These are phyloP conservation scores for Diachasma alloeum DNA, from an alignment of 1,140 invertebrate species.

Conservation along the genomic window DNA sequence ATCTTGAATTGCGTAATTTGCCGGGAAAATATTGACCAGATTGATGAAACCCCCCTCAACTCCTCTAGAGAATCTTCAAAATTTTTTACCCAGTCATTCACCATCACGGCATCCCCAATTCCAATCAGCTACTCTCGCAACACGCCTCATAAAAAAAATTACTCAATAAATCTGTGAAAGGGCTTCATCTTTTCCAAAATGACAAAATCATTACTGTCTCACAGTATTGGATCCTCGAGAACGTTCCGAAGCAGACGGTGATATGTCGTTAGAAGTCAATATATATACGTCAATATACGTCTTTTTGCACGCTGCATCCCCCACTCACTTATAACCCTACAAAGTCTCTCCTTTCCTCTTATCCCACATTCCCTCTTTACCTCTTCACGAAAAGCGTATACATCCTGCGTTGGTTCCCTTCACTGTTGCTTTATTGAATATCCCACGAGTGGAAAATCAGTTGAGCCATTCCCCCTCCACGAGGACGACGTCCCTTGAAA, in stretches of 20 bases:
- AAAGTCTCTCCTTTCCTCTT: slow-evolving; percentile 25
- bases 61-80: neutral
- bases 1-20: slow-evolving; percentile 1
- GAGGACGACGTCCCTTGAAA: slow-evolving; percentile 40
- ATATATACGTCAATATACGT: slow-evolving; percentile 17
- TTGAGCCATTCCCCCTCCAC: slow-evolving; percentile 43
- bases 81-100: neutral
- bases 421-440: slow-evolving; percentile 62
- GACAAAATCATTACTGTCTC: neutral
- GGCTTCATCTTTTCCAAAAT: neutral
- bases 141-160: neutral
- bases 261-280: slow-evolving; percentile 41
- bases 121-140: neutral
- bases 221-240: slow-evolving; percentile 33
- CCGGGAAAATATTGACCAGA: slow-evolving; percentile 1
- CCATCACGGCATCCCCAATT: neutral
- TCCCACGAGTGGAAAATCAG: slow-evolving; percentile 64
- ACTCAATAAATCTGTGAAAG: neutral
- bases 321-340: slow-evolving; percentile 16
- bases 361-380: slow-evolving; percentile 25
- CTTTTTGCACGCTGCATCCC: slow-evolving; percentile 20
- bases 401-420: slow-evolving; percentile 45
- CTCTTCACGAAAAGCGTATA: slow-evolving; percentile 38
- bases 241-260: slow-evolving; percentile 36
- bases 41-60: neutral